phyloP scores from a whole-genome alignment of 2,113 vertebrate genomes.

The Microtus montanus region DNA sequence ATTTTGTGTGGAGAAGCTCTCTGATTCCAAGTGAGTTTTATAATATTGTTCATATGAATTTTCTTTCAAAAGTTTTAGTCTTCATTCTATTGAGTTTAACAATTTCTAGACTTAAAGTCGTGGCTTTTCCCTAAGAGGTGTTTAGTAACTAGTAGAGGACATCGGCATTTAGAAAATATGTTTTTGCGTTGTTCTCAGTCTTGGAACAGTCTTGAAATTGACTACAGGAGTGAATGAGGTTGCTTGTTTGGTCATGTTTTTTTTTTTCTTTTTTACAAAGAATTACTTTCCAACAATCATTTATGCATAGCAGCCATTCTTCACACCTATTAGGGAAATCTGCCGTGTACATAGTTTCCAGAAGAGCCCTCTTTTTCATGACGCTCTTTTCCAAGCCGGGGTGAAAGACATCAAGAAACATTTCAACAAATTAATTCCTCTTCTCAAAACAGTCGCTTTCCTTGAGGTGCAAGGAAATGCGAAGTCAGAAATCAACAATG shows the following conservation, averaged over 20 bases:
- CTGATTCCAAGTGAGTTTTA: constrained; percentile 10
- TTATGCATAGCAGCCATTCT: constrained; percentile 82
- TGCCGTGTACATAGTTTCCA: constrained; percentile 78
- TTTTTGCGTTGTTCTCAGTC: background rate
- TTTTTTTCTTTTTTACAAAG: constrained; percentile 43
- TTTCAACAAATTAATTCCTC: constrained; percentile 50
- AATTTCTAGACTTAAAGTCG: background rate
- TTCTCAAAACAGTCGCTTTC: background rate
- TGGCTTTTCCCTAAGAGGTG: constrained; percentile 4
- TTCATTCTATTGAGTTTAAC: background rate
- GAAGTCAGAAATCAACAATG: constrained; percentile 47
- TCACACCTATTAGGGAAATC: constrained; percentile 82
- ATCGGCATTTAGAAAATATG: background rate
- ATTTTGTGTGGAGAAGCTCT: background rate
- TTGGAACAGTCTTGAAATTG: constrained; percentile 24
- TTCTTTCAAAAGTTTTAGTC: constrained; percentile 52
- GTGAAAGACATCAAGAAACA: constrained; percentile 60
- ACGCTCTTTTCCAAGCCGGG: constrained; percentile 62
- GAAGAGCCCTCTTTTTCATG: constrained; percentile 62
- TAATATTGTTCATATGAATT: constrained; percentile 4
- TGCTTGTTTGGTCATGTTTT: constrained; percentile 75
- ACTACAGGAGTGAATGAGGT: constrained; percentile 43
- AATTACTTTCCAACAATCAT: constrained; percentile 79
- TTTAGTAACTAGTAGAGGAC: constrained; percentile 26
- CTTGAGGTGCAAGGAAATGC: background rate